Evolutionary conservation across 2,888 invertebrate genomes (phyloP).

Genomic region (Furcula furcula): DNA sequence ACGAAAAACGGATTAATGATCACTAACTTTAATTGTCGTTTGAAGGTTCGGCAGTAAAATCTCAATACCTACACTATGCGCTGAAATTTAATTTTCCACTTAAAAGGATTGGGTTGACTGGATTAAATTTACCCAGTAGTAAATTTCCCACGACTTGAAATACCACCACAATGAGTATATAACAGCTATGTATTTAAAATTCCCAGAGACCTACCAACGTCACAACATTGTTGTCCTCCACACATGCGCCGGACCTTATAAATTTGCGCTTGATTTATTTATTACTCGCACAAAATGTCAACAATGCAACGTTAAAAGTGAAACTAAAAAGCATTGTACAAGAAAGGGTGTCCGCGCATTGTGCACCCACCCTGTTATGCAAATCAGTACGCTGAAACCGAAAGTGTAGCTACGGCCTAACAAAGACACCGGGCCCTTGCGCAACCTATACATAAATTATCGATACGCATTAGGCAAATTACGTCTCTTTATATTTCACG

Average conservation of each 20-base stretch:
- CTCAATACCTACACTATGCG: no score
- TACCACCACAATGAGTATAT: constrained; percentile 13
- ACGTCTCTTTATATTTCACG: constrained; percentile 50
- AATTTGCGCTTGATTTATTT: constrained; percentile 77
- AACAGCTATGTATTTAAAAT: constrained; percentile 31
- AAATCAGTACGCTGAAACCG: constrained; percentile 78
- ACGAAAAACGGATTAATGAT: no score
- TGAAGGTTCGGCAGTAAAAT: no score
- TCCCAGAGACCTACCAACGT: constrained; percentile 35
- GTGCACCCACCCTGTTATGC: constrained; percentile 70
- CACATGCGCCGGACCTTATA: constrained; percentile 63
- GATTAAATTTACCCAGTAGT: no score
- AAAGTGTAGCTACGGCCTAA: constrained; percentile 57
- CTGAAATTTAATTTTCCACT: no score
- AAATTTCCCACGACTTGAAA: constrained; percentile 41
- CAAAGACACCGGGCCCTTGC: constrained; percentile 54
- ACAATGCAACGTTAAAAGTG: constrained; percentile 76
- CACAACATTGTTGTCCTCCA: constrained; percentile 58
- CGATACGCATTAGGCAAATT: constrained; percentile 76
- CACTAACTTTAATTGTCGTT: no score
- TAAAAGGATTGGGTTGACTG: no score
- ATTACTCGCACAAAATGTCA: constrained; percentile 72
- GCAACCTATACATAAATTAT: constrained; percentile 75
- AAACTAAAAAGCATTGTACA: constrained; percentile 69
- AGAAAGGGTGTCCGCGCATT: constrained; percentile 67